phyloP scores from a whole-genome alignment of 2,797 vertebrate species.

The Cyprinella venusta region DNA sequence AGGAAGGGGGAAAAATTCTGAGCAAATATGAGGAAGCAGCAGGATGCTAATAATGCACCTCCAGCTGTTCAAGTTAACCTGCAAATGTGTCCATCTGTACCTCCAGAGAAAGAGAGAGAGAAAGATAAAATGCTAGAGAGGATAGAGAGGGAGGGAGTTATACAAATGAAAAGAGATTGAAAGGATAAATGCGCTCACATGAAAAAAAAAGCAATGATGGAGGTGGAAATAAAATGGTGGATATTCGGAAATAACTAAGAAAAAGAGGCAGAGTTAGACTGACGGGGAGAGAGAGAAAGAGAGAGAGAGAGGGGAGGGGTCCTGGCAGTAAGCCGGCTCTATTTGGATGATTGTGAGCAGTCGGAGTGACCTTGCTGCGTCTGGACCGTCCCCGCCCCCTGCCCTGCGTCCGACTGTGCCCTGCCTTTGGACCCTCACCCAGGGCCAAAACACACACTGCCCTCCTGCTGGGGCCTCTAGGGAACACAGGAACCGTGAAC shows the following conservation, averaged over 20 bases:
- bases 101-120: constrained; percentile 73
- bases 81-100: constrained; percentile 99
- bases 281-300: constrained; percentile 17
- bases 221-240: constrained; percentile 39
- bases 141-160: constrained; percentile 35
- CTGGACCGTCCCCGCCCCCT: constrained; percentile 74
- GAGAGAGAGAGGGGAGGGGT: constrained; percentile 8
- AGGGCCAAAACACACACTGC: constrained; percentile 46
- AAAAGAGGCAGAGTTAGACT: constrained; percentile 21
- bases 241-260: constrained; percentile 23
- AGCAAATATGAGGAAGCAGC: constrained; percentile 98
- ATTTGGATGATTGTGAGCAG: constrained; percentile 57
- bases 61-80: constrained; percentile 99
- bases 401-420: constrained; percentile 73
- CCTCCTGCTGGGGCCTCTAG: constrained; percentile 48
- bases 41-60: constrained; percentile 98
- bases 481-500: constrained; percentile 5
- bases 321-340: constrained; percentile 70
- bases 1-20: constrained; percentile 77
- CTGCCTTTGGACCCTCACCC: constrained; percentile 63
- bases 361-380: constrained; percentile 82
- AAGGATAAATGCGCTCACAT: constrained; percentile 22
- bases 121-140: constrained; percentile 38
- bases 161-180: constrained; percentile 44
- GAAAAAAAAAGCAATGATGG: constrained; percentile 21